Evolutionary conservation across 2,888 invertebrate genomes (phyloP), one percentile per base, ranked within the genome.

Genomic region (Crematogaster levior): DNA sequence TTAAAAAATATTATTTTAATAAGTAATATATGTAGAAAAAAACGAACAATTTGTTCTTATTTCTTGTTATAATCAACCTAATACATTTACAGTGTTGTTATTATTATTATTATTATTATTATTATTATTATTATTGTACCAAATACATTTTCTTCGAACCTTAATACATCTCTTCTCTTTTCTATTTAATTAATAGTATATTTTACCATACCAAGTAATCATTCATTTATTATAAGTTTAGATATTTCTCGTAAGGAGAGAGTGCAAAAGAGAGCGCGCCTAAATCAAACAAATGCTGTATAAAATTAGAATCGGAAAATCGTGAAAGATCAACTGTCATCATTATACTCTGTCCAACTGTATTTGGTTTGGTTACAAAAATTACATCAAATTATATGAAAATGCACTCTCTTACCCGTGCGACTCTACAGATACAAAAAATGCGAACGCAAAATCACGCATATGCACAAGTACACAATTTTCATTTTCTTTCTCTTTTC

Each of bases 291-390:
- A 75, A 48, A 51, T 72, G 15, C 15, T 10, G 37, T 75, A 51
- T 51, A 75, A 63, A 75, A 75, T 63, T 75, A 51, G 24, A 74
- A 74, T 34, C 34, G 74, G 74, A 75, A 75, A 51, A 75, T 75
- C 51, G 63, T 34, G 56, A 63, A 24, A 74, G 48, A 74, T 80
- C 12, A 9, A 82, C 80, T 81, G 88, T 89, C 89, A 85, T 84
- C 83, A 87, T 90, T 89, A 75, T 40, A 87, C 81, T 75, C 74
- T 87, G 90, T 89, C 90, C 79, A 86, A 90, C 90, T 90, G 89
- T 90, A 90, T 90, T 90, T 90, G 90, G 88, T 89, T 84, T 87
- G 85, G 73, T 88, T 85, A 84, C 83, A 85, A 88, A 79, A 30
- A 81, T 89, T 89, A 89, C 86, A 86, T 84, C 82, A 87, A 89